Base-by-base conservation (phyloP, 1,140 invertebrate genomes). In the Philotrypesis tridentata region DNA sequence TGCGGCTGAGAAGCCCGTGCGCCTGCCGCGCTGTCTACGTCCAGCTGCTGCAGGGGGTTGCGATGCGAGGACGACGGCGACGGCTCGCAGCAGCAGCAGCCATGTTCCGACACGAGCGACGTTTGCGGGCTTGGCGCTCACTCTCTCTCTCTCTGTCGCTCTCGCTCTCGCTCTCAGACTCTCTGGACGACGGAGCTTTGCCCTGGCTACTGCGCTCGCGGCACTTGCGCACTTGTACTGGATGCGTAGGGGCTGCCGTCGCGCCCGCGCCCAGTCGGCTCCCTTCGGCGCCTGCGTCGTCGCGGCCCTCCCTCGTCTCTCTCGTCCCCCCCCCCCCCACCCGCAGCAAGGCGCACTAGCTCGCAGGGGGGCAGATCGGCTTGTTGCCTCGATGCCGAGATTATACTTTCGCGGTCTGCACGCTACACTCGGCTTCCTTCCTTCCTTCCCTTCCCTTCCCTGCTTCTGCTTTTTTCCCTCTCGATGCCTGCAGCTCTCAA, bases 191-290 rank as follows among this genome's bases (percentile, higher is more conserved):
- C 2, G 31, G 27, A n/a, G 3, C 31, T 14, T 29, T 71, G 33
- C 68, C 68, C 29, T 40, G 29, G 29, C 48, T 17, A 55, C 17
- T 55, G 48, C 27, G 29, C 67, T 31, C 6, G 25, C 37, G 37
- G 70, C 43, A 73, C 33, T 73, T 73, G 71, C 71, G 71, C 43
- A 29, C 37, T 40, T 27, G 37, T 25, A 31, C 12, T 17, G 17
- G 43, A 37, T 37, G 43, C 43, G 17, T 3, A 55, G 48, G 48
- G 21, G 48, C 48, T 55, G 48, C 1, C 17, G 48, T 55, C 48
- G 48, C 48, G 48, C 48, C 48, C 48, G 21, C 17, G 6, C 48
- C 17, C 33, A 8, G 27, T 5, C 5, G 21, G 4, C 31, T 17
- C 48, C 14, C 12, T 63, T 23, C 0, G 6, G 23, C 43, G 48